Conservation (phyloP, 2,113 vertebrate species). For the Poecile atricapillus region DNA sequence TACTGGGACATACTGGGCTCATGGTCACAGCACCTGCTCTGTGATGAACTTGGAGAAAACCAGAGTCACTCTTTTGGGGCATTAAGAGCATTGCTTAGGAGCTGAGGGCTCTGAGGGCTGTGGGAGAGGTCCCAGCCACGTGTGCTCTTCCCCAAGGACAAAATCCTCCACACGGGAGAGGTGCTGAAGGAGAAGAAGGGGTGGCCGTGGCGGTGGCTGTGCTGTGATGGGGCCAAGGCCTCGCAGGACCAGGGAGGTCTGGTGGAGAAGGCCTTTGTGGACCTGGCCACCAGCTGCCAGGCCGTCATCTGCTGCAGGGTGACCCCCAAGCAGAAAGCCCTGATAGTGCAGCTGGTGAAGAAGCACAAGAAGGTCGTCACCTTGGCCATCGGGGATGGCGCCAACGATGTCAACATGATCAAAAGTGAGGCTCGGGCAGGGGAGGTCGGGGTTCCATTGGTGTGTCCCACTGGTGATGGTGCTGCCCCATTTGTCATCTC, state of each 20-base stretch:
- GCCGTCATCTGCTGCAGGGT: slow-evolving; percentile 92
- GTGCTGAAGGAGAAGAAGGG: background rate
- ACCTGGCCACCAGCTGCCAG: slow-evolving; percentile 81
- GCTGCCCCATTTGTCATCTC: background rate
- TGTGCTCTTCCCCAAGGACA: slow-evolving; percentile 50
- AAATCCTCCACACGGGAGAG: slow-evolving; percentile 47
- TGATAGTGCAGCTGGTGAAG: slow-evolving; percentile 82
- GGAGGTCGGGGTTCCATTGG: accelerated
- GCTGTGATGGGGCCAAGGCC: accelerated
- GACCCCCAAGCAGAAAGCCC: slow-evolving; percentile 90
- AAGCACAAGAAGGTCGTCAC: slow-evolving; percentile 80
- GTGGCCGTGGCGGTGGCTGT: background rate
- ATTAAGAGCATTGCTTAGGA: background rate
- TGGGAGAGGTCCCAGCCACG: accelerated
- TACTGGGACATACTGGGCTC: background rate
- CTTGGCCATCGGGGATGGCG: slow-evolving; percentile 89
- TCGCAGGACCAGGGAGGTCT: background rate
- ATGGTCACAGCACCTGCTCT: background rate
- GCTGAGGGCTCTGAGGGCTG: background rate
- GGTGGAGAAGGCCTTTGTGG: slow-evolving; percentile 78
- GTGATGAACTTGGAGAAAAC: background rate
- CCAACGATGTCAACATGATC: slow-evolving; percentile 97
- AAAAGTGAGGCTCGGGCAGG: slow-evolving; percentile 80
- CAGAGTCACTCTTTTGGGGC: background rate
- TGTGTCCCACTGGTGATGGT: accelerated